Percentiles rank a stretch among this genome's conserved stretches.
Evolutionary conservation across 2,888 invertebrate species (phyloP).

Genomic region (Ctenicera cuprea): DNA sequence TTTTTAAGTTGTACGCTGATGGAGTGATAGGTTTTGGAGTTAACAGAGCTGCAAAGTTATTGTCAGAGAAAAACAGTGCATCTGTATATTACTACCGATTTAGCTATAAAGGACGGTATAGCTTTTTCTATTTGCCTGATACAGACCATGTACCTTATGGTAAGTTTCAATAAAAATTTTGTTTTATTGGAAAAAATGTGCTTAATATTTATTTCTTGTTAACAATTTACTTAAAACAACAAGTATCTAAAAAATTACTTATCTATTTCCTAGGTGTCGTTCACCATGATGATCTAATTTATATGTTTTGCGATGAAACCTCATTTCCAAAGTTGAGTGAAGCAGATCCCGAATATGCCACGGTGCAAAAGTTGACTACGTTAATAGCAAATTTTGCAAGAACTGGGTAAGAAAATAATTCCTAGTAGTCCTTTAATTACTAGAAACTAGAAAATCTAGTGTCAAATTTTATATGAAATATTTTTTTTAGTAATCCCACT

Average conservation of each 20-base stretch:
- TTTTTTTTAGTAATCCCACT: conserved; percentile 72
- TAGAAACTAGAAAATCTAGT: neutral
- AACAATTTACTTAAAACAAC: too few relatives aligned
- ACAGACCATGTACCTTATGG: conserved; percentile 68
- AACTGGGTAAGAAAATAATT: conserved; percentile 66
- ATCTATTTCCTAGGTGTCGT: conserved; percentile 64
- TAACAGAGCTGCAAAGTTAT: conserved; percentile 78
- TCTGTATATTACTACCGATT: conserved; percentile 80
- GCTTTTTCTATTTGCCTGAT: conserved; percentile 75
- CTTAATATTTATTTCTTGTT: too few relatives aligned
- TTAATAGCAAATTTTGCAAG: conserved; percentile 72
- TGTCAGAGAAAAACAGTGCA: conserved; percentile 74
- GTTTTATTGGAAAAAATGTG: too few relatives aligned
- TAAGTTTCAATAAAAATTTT: conserved; percentile 46
- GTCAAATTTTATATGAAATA: neutral
- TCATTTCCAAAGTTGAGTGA: conserved; percentile 65
- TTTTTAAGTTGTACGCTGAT: conserved; percentile 76
- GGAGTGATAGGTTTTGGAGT: conserved; percentile 76
- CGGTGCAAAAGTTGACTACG: conserved; percentile 69
- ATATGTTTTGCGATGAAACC: conserved; percentile 69
- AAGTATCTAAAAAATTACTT: too few relatives aligned
- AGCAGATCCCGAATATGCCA: conserved; percentile 67
- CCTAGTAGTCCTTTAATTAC: too few relatives aligned
- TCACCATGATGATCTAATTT: conserved; percentile 73
- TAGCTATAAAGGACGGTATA: conserved; percentile 77